A percentile compares a stretch with the other conserved stretches of the same genome.
These are phyloP conservation scores for Coelogynopora nodosa DNA, from an alignment of 2,888 invertebrate species.

Conservation along the genomic window DNA sequence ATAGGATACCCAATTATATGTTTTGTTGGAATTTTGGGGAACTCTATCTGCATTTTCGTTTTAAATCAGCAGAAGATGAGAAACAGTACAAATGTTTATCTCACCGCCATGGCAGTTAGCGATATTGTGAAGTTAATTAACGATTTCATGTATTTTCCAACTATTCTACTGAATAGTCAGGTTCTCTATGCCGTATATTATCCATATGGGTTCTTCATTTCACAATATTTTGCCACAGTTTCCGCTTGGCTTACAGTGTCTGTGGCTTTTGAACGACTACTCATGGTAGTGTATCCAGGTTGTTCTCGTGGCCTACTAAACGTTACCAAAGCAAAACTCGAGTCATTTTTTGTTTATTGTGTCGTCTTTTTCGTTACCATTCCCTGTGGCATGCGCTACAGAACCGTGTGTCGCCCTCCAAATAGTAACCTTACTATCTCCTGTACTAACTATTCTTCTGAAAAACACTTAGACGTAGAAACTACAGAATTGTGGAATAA, in stretches of 20 bases:
- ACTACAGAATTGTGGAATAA: slow-evolving; percentile 53
- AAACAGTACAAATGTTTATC: slow-evolving; percentile 44
- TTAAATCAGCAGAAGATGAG: slow-evolving; percentile 37
- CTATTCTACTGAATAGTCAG: slow-evolving; percentile 29
- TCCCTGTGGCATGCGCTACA: slow-evolving; percentile 53
- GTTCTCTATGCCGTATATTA: slow-evolving; percentile 49
- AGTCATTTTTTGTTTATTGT: slow-evolving; percentile 54
- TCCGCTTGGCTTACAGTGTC: slow-evolving; percentile 57
- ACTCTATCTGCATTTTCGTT: slow-evolving; percentile 41
- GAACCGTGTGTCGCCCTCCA: slow-evolving; percentile 33
- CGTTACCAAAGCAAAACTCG: slow-evolving; percentile 52
- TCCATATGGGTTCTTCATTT: slow-evolving; percentile 57
- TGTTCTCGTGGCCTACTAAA: slow-evolving; percentile 52
- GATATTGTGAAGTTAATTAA: slow-evolving; percentile 39
- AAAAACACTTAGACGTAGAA: slow-evolving; percentile 49
- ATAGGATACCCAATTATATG: slow-evolving; percentile 37
- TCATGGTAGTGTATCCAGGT: slow-evolving; percentile 56
- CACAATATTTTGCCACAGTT: slow-evolving; percentile 55
- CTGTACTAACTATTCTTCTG: slow-evolving; percentile 7
- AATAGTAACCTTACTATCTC: not conserved
- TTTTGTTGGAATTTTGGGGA: slow-evolving; percentile 40
- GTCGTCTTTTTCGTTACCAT: slow-evolving; percentile 54
- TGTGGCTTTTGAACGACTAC: slow-evolving; percentile 56
- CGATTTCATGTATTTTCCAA: slow-evolving; percentile 45
- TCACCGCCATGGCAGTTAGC: slow-evolving; percentile 41